A percentile compares a stretch with the other conserved stretches of the same genome.
Evolutionary conservation across 2,888 invertebrate species (phyloP).

Genomic region (Heliconius cydno): DNA sequence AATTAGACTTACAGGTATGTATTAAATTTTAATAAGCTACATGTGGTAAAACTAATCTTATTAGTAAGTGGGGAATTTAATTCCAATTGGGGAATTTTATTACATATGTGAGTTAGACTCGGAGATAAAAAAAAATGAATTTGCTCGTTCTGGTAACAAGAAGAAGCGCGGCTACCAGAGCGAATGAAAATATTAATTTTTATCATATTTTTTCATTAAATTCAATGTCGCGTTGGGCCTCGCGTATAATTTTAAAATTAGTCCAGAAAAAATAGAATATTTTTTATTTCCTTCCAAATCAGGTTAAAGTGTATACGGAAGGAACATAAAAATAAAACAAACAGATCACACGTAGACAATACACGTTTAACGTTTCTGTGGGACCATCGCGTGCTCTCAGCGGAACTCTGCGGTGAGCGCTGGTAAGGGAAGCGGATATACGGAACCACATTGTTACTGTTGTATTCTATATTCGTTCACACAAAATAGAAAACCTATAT

Average conservation of each 20-base stretch:
- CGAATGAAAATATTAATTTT: too few species aligned
- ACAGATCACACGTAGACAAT: conserved; percentile 14
- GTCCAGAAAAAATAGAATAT: background rate
- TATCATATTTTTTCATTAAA: too few species aligned
- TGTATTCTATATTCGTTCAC: conserved; percentile 47
- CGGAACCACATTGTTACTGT: conserved; percentile 50
- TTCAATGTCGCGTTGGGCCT: too few species aligned
- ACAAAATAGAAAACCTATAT: conserved; percentile 25
- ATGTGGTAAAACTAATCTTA: too few species aligned
- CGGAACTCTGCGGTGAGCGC: conserved; percentile 55
- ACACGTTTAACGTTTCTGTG: conserved; percentile 30
- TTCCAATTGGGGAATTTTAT: too few species aligned
- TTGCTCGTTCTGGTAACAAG: background rate
- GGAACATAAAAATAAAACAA: conserved; percentile 14
- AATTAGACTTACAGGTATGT: too few species aligned
- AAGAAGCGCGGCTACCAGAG: background rate
- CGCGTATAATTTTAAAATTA: background rate
- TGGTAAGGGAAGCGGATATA: conserved; percentile 54
- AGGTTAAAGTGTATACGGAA: conserved; percentile 1
- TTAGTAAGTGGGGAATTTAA: too few species aligned
- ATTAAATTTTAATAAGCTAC: too few species aligned
- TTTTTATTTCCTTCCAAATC: background rate
- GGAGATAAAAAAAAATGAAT: background rate
- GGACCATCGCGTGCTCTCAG: conserved; percentile 46
- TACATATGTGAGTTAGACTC: background rate